Evolutionary conservation across 2,888 invertebrate genomes (phyloP), one percentile per base, ranked within the genome.

Genomic region (Saturnia pavonia): DNA sequence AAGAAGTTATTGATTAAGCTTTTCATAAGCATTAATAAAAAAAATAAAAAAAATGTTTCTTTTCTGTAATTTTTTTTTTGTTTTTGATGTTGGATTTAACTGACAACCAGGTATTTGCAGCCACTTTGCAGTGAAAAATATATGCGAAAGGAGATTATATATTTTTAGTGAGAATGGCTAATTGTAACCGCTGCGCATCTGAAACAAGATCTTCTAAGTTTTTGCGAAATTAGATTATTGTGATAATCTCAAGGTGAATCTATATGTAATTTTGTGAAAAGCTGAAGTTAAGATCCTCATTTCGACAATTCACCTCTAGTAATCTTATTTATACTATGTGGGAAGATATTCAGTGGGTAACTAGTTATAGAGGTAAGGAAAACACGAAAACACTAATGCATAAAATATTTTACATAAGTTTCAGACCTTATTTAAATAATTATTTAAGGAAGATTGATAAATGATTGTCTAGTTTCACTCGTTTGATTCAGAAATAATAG

Each of bases 281-380:
- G 72, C 57, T 63, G 22, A 25, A 57, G 43, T 43, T 70, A 67
- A 70, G 57, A 42, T 27, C 57, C 43, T 57, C 66, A 68, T 68
- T 68, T 68, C 51, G 27, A 60, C 25, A 60, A 11, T 12, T 60
- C 57, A 27, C 3, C 34, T 27, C 19, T 34, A 25, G 51, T 27
- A 68, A 16, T 65, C 9, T 65, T 40, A 65, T 65, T 65, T n/a
- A 65, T 40, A 60, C 14, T 27, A 65, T 40, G 65, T 65, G 65
- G 65, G 65, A 65, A n/a, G 65, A 65, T 65, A 40, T 65, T 65
- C 65, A 65, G 65, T 60, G 27, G 14, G 11, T 60, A n/a, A n/a
- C n/a, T n/a, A 65, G 65, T 40, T 65, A 65, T 2, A 40, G 19
- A 65, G 65, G 12, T n/a, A 40, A 40, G n/a, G 40, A 65, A n/a